Percentiles rank a stretch among this genome's conserved stretches.
phyloP scores from a whole-genome alignment of 2,113 vertebrate species.

The Paratilapia polleni region DNA sequence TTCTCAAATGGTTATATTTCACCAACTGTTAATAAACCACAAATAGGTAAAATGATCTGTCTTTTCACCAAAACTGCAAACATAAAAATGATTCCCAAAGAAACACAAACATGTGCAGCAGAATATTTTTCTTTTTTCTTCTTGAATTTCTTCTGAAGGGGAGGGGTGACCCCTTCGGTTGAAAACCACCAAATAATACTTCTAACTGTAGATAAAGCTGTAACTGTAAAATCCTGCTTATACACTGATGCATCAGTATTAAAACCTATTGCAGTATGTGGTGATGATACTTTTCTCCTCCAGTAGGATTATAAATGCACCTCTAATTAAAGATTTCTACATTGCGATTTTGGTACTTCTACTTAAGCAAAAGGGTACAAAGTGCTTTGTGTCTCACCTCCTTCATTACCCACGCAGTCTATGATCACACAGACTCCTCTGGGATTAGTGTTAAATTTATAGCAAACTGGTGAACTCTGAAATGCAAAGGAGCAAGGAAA shows the following conservation, averaged over 20 bases:
- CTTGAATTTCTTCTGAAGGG: not conserved
- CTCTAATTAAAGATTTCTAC: not conserved
- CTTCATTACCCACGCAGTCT: constrained; percentile 89
- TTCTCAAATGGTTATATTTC: no score
- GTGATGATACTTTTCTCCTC: not conserved
- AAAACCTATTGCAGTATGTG: not conserved
- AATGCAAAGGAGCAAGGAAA: constrained; percentile 24
- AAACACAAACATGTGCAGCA: not conserved
- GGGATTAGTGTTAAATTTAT: constrained; percentile 82
- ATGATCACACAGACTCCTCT: constrained; percentile 92
- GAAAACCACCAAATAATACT: not conserved
- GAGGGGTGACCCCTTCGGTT: not conserved
- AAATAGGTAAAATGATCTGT: not conserved
- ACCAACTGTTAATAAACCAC: not conserved
- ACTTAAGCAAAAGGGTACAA: not conserved
- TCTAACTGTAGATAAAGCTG: not conserved
- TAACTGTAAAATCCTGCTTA: not conserved
- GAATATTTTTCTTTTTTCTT: not conserved
- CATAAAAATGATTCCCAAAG: not conserved
- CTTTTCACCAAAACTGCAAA: not conserved
- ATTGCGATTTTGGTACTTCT: not conserved
- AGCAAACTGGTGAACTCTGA: constrained; percentile 76
- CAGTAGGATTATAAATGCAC: not conserved
- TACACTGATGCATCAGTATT: not conserved
- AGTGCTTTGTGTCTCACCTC: constrained; percentile 80